These are phyloP conservation scores for Lampropteryx suffumata DNA, from an alignment of 2,888 invertebrate genomes.

Conservation along the genomic window DNA sequence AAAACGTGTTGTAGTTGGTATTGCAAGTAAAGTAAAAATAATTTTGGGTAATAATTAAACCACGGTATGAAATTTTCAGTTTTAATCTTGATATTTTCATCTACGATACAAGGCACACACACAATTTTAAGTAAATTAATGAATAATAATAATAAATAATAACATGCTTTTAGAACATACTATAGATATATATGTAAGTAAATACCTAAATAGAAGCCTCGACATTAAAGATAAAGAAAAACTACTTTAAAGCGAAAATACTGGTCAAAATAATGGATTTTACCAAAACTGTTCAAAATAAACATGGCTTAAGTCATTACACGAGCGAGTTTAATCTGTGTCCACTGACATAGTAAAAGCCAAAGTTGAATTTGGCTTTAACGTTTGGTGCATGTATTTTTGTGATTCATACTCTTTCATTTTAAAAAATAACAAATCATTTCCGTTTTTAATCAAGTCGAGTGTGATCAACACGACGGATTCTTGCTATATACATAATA, in stretches of 20 bases:
- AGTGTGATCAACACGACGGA: no score
- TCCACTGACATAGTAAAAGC: no score
- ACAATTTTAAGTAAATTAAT: conserved; percentile 81
- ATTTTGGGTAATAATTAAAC: conserved; percentile 48
- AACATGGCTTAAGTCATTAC: background rate
- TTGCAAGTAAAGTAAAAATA: background rate
- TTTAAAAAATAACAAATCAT: no score
- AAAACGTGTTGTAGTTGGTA: no score
- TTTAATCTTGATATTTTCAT: conserved; percentile 85
- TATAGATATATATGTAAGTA: conserved; percentile 52
- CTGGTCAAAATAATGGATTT: conserved; percentile 27
- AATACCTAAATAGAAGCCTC: conserved; percentile 53
- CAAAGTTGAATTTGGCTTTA: background rate
- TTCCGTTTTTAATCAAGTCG: no score
- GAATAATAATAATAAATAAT: conserved; percentile 79
- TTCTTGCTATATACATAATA: no score
- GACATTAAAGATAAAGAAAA: conserved; percentile 60
- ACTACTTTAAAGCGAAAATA: conserved; percentile 47
- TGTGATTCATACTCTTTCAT: no score
- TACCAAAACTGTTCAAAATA: conserved; percentile 10
- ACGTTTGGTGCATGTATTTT: no score
- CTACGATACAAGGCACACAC: conserved; percentile 88
- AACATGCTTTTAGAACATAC: conserved; percentile 69
- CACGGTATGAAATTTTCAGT: conserved; percentile 77
- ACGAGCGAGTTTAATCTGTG: no score